Conservation (phyloP, 1,140 invertebrate genomes). For the Proctacanthus coquilletti region DNA sequence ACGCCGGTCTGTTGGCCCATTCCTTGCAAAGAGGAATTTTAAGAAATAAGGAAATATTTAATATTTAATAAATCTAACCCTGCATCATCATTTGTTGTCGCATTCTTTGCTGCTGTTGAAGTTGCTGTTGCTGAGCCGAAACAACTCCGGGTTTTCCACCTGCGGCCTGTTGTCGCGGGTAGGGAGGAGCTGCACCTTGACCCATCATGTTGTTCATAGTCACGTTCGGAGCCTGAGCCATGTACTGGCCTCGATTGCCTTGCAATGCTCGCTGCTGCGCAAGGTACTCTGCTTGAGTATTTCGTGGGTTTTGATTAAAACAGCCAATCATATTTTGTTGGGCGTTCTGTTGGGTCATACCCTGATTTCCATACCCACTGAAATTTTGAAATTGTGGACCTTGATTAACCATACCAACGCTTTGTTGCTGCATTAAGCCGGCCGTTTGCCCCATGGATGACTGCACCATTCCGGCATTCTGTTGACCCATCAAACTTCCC, state of each 20-base stretch:
- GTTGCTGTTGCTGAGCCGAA: conserved; percentile 23
- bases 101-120: conserved; percentile 27
- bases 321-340: conserved; percentile 32
- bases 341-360: conserved; percentile 10
- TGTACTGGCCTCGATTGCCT: conserved; percentile 24
- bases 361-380: conserved; percentile 18
- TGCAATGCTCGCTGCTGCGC: conserved; percentile 40
- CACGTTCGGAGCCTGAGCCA: conserved; percentile 28
- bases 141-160: conserved; percentile 24
- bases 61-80: conserved; percentile 2
- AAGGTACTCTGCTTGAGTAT: conserved; percentile 31
- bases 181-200: conserved; percentile 32
- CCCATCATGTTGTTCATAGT: conserved; percentile 37
- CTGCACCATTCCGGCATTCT: conserved; percentile 2
- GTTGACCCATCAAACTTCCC: not conserved
- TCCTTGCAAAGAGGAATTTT: conserved; percentile 5
- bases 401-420: conserved; percentile 20
- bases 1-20: conserved; percentile 13
- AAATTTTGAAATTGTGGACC: conserved; percentile 28
- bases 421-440: not conserved
- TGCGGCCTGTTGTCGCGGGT: conserved; percentile 22
- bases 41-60: not conserved
- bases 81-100: conserved; percentile 31
- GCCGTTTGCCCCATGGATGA: not conserved
- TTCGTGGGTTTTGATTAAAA: conserved; percentile 29